Conservation (phyloP, 2,797 vertebrate genomes). For the Adrianichthys oophorus region DNA sequence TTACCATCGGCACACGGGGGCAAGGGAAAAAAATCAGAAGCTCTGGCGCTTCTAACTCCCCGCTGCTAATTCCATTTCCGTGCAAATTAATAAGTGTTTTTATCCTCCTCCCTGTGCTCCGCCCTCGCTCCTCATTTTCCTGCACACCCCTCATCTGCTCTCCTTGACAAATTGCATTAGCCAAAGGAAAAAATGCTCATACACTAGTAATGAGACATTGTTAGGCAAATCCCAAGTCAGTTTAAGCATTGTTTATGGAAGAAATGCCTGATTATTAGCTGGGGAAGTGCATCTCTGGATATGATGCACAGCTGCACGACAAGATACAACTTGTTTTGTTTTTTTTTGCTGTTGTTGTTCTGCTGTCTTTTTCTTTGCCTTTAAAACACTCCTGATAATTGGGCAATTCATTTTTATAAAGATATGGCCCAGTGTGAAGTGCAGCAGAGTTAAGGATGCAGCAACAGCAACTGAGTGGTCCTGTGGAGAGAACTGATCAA, state of each 20-base stretch:
- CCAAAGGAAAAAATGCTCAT: slow-evolving; percentile 68
- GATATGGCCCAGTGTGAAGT: slow-evolving; percentile 70
- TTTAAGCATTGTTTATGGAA: slow-evolving; percentile 79
- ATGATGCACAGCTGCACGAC: slow-evolving; percentile 58
- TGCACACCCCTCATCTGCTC: slow-evolving; percentile 60
- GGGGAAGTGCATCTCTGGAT: slow-evolving; percentile 56
- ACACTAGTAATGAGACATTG: slow-evolving; percentile 81
- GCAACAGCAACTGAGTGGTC: slow-evolving; percentile 35
- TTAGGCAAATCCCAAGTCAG: slow-evolving; percentile 80
- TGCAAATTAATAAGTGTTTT: slow-evolving; percentile 85
- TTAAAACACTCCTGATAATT: slow-evolving; percentile 72
- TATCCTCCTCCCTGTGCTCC: slow-evolving; percentile 57
- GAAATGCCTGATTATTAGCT: slow-evolving; percentile 81
- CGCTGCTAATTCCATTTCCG: slow-evolving; percentile 84
- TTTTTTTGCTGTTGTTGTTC: slow-evolving; percentile 54
- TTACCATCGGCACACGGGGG: slow-evolving; percentile 77
- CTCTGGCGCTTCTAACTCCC: slow-evolving; percentile 74
- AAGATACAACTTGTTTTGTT: slow-evolving; percentile 64
- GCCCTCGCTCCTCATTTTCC: slow-evolving; percentile 47
- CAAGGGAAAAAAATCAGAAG: slow-evolving; percentile 81
- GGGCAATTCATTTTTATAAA: slow-evolving; percentile 68
- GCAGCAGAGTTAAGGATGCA: slow-evolving; percentile 25
- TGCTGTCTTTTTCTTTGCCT: slow-evolving; percentile 73
- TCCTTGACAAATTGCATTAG: slow-evolving; percentile 81
- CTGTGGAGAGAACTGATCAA: slow-evolving; percentile 21